phyloP scores from a whole-genome alignment of 1,140 invertebrate species.

The Magallana gigas region DNA sequence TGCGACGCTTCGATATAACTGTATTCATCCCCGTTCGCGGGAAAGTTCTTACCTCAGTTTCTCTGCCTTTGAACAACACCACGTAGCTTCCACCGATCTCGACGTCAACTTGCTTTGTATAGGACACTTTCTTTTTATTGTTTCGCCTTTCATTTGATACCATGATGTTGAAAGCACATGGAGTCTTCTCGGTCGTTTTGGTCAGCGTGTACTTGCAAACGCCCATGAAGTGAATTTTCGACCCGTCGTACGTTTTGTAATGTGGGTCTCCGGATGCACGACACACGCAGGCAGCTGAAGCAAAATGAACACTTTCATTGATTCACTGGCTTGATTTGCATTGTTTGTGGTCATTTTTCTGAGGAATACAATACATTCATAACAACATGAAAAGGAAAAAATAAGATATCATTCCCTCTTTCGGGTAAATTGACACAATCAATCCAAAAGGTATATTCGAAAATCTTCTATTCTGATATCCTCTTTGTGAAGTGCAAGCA shows the following conservation, averaged over 20 bases:
- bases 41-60: neutral
- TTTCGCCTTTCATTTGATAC: neutral
- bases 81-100: neutral
- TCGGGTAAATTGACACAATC: neutral
- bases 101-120: slow-evolving; percentile 22
- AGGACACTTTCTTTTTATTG: neutral
- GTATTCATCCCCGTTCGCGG: neutral
- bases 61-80: neutral
- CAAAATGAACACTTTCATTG: no score
- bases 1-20: neutral
- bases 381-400: no score
- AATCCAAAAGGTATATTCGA: no score
- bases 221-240: slow-evolving; percentile 91
- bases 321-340: neutral
- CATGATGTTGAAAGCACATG: slow-evolving; percentile 22
- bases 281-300: slow-evolving; percentile 88
- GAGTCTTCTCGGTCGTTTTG: slow-evolving; percentile 63
- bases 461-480: no score
- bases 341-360: no score
- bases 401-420: neutral
- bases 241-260: slow-evolving; percentile 95
- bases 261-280: slow-evolving; percentile 95
- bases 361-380: no score
- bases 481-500: no score
- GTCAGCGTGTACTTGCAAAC: slow-evolving; percentile 61